Conservation (phyloP, 2,888 invertebrate species). For the Hemithea aestivaria region DNA sequence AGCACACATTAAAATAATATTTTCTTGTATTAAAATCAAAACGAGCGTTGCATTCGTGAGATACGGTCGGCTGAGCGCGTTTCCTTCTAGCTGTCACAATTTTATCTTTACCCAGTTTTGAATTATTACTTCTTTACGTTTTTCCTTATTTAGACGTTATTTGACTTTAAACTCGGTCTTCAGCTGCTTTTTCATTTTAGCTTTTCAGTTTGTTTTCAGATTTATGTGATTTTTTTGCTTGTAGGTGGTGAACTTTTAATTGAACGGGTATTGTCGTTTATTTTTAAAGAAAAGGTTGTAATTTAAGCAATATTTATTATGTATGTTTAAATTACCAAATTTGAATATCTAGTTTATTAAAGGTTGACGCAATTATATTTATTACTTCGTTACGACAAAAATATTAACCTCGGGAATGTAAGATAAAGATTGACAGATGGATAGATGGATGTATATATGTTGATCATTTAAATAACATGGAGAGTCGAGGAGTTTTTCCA, state of each 20-base stretch:
- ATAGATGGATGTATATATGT: too few species aligned
- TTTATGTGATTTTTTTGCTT: too few species aligned
- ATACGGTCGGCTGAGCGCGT: conserved; percentile 52
- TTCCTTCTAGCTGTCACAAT: conserved; percentile 60
- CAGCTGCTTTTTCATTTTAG: conserved; percentile 3
- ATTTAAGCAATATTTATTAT: too few species aligned
- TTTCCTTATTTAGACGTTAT: conserved; percentile 43
- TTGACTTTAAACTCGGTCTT: conserved; percentile 31
- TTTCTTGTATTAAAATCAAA: conserved; percentile 56
- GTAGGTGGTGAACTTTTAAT: not conserved
- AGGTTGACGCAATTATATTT: too few species aligned
- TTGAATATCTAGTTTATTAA: too few species aligned
- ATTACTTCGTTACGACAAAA: too few species aligned
- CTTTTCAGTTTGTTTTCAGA: not conserved
- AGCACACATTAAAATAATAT: conserved; percentile 38
- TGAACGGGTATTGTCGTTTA: not conserved
- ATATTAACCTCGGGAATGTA: too few species aligned
- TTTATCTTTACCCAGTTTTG: conserved; percentile 57
- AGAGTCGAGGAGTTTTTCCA: too few species aligned
- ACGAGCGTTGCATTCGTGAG: conserved; percentile 54
- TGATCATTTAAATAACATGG: too few species aligned
- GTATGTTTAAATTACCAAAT: too few species aligned
- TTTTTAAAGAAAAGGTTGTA: too few species aligned
- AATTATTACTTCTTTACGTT: conserved; percentile 51
- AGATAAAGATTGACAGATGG: too few species aligned